Base-by-base conservation (phyloP, 2,113 vertebrate species). In the Clarias batrachus region DNA sequence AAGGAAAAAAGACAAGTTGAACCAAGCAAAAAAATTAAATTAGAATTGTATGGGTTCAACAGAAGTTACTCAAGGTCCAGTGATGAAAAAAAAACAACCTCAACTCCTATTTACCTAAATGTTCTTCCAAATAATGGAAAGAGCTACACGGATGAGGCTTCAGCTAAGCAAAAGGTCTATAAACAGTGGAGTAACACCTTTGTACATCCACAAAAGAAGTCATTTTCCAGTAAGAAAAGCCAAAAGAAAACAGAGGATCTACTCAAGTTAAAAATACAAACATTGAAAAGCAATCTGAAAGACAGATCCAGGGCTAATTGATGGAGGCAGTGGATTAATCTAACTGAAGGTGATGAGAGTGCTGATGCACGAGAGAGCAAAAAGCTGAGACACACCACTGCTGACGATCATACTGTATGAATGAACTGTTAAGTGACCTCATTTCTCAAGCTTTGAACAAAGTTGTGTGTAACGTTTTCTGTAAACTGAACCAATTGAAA, bases 91-190 rank as follows among this genome's bases (percentile, higher is more conserved):
- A 62, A 48, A 0, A 27, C 14, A 13, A 52, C 37, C 3, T 59
- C 59, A 10, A 83, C 62, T 4, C 87, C 87, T 8, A 7, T 59
- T 25, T 66, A 66, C 37, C 48, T 87, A 23, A 78, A 70, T 0
- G 62, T 86, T 52, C 73, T 71, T n/a, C 2, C 73, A 9, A 17
- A 25, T 41, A 27, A 12, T 19, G 30, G 0, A 12, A 79, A 8
- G 48, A 81, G 5, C 14, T 83, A 82, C 68, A n/a, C 6, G 3
- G 77, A 63, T 21, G 12, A 33, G 70, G 74, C 71, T 56, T 87
- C 86, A 27, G 89, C 89, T 0, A 90, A 81, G 57, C 52, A 89
- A 84, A 90, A 89, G 62, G 87, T 90, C 48, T 84, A 68, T 14
- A 83, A 60, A 27, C 74, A 85, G 59, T 90, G 89, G 89, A 74